Percentiles rank a stretch among this genome's conserved stretches.
These are phyloP conservation scores for Eutrigla gurnardus DNA, from an alignment of 2,797 vertebrate genomes.

Conservation along the genomic window DNA sequence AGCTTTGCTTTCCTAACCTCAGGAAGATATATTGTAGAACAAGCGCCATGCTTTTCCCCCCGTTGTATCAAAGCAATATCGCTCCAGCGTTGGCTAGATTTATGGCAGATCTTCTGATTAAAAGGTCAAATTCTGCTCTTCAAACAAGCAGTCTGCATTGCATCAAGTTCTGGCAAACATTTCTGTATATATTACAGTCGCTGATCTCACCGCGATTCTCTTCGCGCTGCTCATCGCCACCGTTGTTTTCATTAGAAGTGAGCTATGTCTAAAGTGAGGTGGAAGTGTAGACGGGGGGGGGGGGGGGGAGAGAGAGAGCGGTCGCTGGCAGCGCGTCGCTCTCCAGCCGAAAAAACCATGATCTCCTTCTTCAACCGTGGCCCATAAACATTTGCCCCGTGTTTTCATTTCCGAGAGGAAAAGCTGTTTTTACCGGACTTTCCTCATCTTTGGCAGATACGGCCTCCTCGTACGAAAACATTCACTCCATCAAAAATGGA, in stretches of 20 bases:
- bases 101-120: constrained; percentile 53
- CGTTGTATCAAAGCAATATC: constrained; percentile 59
- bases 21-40: constrained; percentile 48
- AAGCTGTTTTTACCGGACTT: constrained; percentile 64
- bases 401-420: constrained; percentile 74
- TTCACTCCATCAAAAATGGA: constrained; percentile 38
- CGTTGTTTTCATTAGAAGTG: constrained; percentile 66
- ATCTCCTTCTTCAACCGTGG: constrained; percentile 61
- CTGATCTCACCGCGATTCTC: constrained; percentile 68
- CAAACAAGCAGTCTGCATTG: constrained; percentile 63
- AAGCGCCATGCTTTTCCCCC: constrained; percentile 30
- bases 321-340: constrained; percentile 20
- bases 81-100: constrained; percentile 43
- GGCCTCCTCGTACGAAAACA: constrained; percentile 47
- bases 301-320: constrained; percentile 2
- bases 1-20: constrained; percentile 56
- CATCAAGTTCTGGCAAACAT: constrained; percentile 67
- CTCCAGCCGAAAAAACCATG: constrained; percentile 52
- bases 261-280: constrained; percentile 50
- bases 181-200: constrained; percentile 54
- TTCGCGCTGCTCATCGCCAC: constrained; percentile 55
- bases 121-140: constrained; percentile 61
- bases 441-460: constrained; percentile 58
- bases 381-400: constrained; percentile 64
- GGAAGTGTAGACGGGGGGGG: constrained; percentile 33